These are phyloP conservation scores for Microtus ochrogaster DNA, from an alignment of 2,113 vertebrate species.

Conservation along the genomic window DNA sequence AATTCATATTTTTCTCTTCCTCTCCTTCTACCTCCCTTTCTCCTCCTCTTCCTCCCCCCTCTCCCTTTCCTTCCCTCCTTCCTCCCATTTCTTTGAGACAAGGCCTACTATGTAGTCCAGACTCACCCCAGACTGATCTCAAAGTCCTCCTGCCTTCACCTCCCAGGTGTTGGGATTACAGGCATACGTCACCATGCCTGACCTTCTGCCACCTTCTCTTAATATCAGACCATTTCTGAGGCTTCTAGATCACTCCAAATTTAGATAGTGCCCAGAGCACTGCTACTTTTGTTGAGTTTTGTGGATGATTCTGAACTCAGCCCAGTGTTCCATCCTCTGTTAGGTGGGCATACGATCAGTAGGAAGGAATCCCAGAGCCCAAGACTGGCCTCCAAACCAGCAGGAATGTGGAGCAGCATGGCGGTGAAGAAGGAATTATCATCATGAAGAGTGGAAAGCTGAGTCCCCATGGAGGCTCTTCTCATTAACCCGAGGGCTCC, in stretches of 20 bases:
- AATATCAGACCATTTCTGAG: neutral
- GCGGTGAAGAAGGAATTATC: neutral
- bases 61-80: neutral
- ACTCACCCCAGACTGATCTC: neutral
- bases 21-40: too few species aligned
- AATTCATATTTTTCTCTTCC: neutral
- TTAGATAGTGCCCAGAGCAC: neutral
- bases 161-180: neutral
- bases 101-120: neutral
- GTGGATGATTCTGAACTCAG: neutral
- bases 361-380: neutral
- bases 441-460: neutral
- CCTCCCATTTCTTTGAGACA: neutral
- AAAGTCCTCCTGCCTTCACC: neutral
- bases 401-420: neutral
- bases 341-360: neutral
- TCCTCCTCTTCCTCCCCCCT: too few species aligned
- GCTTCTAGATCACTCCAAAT: neutral
- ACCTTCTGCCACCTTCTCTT: neutral
- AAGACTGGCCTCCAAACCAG: neutral
- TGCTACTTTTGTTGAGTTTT: neutral
- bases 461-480: neutral
- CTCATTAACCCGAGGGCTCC: neutral
- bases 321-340: neutral
- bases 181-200: neutral